Base-by-base conservation (phyloP, 2,888 invertebrate genomes). In the Trilocha varians region DNA sequence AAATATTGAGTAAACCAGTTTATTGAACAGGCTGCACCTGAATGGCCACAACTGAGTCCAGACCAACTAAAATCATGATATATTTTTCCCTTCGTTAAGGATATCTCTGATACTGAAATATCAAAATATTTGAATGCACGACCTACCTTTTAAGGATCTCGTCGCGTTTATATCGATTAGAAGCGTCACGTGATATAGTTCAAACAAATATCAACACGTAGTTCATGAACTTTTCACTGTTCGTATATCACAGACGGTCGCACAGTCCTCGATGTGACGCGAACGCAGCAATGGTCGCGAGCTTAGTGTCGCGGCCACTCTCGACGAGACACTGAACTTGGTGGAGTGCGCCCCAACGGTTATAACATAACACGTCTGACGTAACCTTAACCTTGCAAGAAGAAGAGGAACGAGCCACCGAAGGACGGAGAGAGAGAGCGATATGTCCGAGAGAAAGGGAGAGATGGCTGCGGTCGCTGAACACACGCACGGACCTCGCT, bases 311-410 rank as follows among this genome's bases (percentile, higher is more conserved):
- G 83, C 80, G 82, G 79, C 84, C 80, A 78, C 82, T 76, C 79
- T 78, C 83, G 65, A 75, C 83, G 79, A 83, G 84, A 85, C 85
- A 85, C 85, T 85, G 85, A 85, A 85, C 85, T 85, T 83, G 85
- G 73, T 66, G 67, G 69, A 75, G 78, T 74, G 80, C 78, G 82
- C 78, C 83, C 78, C 85, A 82, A 83, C 85, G 84, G 85, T 85
- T 85, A 85, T 85, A 85, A 85, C 85, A 84, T 85, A 85, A 85
- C 85, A 85, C 76, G 82, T 83, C 85, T 85, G 85, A 85, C 85
- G 85, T 85, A 85, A 85, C 85, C 85, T 85, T 85, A 85, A 85
- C 85, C 85, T 85, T 85, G 85, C 85, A 80, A 83, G 85, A 85
- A 84, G 83, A 82, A 84, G 85, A 82, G 84, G 83, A 83, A 82